Percentiles rank a stretch among this genome's conserved stretches.
These are phyloP conservation scores for Siphlonurus alternatus DNA, from an alignment of 2,888 invertebrate species.

Conservation along the genomic window DNA sequence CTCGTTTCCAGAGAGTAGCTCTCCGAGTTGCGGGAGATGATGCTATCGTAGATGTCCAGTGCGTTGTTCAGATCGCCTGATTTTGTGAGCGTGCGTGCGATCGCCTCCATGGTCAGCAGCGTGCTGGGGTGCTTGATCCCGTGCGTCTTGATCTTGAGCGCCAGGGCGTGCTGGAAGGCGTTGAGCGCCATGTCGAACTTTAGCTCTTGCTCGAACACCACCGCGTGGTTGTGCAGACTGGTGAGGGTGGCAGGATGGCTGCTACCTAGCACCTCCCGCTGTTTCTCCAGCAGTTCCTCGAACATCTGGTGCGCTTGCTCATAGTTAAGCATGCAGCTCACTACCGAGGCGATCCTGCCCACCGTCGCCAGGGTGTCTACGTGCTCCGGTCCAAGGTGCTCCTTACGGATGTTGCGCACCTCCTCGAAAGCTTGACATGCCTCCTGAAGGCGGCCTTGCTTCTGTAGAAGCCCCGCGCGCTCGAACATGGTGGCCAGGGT, in stretches of 20 bases:
- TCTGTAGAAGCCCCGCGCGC: neutral
- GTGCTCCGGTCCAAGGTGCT: neutral
- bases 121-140: neutral
- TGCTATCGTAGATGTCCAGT: neutral
- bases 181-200: neutral
- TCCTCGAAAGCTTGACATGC: neutral
- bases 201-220: neutral
- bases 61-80: neutral
- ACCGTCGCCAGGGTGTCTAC: neutral
- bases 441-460: neutral
- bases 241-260: neutral
- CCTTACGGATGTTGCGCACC: neutral
- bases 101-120: neutral
- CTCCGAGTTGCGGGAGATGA: neutral
- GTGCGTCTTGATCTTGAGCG: neutral
- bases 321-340: no score
- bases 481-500: neutral
- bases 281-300: neutral
- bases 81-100: neutral
- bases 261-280: neutral
- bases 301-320: neutral
- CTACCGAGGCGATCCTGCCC: neutral
- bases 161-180: neutral
- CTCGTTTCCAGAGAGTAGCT: neutral
- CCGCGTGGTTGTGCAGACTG: neutral